Conservation (phyloP, 2,888 invertebrate genomes). For the Platynereis dumerilii region DNA sequence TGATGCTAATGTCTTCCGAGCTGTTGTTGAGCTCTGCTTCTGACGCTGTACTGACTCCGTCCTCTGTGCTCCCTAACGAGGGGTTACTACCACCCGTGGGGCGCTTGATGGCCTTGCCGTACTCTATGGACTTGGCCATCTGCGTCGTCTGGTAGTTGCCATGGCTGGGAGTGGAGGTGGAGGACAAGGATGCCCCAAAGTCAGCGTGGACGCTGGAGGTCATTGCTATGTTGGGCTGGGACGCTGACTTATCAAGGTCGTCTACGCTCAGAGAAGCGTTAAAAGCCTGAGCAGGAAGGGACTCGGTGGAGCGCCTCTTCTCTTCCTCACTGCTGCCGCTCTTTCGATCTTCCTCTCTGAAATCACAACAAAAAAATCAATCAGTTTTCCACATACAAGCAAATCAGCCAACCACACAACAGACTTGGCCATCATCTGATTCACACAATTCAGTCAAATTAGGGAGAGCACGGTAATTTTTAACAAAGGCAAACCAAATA, state of each 20-base stretch:
- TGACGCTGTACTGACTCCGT: neutral
- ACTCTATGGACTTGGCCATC: neutral
- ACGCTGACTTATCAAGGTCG: slow-evolving; percentile 44
- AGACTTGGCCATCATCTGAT: too few relatives aligned
- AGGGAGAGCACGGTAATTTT: too few relatives aligned
- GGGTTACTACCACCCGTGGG: slow-evolving; percentile 7
- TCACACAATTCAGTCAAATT: too few relatives aligned
- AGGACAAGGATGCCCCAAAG: slow-evolving; percentile 7
- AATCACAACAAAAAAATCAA: slow-evolving; percentile 3
- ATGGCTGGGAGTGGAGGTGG: slow-evolving; percentile 9
- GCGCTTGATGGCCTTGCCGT: neutral
- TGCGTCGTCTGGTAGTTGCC: slow-evolving; percentile 12
- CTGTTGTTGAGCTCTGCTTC: slow-evolving; percentile 12
- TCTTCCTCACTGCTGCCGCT: slow-evolving; percentile 38
- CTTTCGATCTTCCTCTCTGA: slow-evolving; percentile 22
- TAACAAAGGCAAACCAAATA: too few relatives aligned
- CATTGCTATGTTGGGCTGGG: slow-evolving; percentile 46
- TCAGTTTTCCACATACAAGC: neutral
- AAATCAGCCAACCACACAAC: neutral
- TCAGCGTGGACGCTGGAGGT: slow-evolving; percentile 22
- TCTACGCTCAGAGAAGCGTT: slow-evolving; percentile 25
- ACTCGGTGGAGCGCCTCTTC: slow-evolving; percentile 51
- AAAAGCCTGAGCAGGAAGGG: slow-evolving; percentile 43
- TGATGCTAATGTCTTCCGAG: slow-evolving; percentile 37
- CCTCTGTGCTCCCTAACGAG: slow-evolving; percentile 18